These are phyloP conservation scores for Etheostoma perlongum DNA, from an alignment of 2,797 vertebrate genomes.

Conservation along the genomic window DNA sequence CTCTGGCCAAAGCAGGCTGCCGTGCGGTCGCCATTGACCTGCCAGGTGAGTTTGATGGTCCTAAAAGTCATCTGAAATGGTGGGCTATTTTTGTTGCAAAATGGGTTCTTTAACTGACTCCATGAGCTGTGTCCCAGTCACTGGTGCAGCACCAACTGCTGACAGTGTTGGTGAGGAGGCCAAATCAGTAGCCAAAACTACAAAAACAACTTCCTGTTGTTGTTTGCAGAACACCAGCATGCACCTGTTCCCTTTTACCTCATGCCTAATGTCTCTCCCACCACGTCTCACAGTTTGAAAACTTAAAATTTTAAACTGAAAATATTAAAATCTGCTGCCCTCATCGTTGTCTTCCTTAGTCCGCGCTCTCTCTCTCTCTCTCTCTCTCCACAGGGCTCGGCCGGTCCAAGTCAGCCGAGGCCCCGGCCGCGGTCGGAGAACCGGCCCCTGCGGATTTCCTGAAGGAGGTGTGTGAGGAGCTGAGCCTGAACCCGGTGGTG, in stretches of 20 bases:
- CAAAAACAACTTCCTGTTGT: conserved; percentile 1
- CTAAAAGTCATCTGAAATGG: neutral
- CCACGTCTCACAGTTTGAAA: neutral
- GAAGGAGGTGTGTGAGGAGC: conserved; percentile 85
- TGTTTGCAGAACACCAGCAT: neutral
- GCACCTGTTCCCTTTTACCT: neutral
- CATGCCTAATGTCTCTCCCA: neutral
- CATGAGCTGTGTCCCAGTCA: neutral
- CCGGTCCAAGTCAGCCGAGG: conserved; percentile 84
- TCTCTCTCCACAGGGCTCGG: conserved; percentile 86
- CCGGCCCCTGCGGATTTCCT: conserved; percentile 88
- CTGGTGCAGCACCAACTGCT: neutral
- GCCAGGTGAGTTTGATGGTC: conserved; percentile 85
- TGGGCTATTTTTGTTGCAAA: neutral
- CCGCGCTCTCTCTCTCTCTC: neutral
- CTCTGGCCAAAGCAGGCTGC: conserved; percentile 88
- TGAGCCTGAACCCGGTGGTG: conserved; percentile 86
- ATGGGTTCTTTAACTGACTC: neutral
- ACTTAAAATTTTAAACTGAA: neutral
- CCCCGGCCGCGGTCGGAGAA: conserved; percentile 86
- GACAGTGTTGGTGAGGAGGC: neutral
- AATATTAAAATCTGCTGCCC: neutral
- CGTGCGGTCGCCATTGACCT: conserved; percentile 92
- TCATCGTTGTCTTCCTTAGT: neutral
- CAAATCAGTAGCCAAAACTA: neutral